Conservation (phyloP, 2,797 vertebrate genomes). For the Spinibarbus caldwelli region DNA sequence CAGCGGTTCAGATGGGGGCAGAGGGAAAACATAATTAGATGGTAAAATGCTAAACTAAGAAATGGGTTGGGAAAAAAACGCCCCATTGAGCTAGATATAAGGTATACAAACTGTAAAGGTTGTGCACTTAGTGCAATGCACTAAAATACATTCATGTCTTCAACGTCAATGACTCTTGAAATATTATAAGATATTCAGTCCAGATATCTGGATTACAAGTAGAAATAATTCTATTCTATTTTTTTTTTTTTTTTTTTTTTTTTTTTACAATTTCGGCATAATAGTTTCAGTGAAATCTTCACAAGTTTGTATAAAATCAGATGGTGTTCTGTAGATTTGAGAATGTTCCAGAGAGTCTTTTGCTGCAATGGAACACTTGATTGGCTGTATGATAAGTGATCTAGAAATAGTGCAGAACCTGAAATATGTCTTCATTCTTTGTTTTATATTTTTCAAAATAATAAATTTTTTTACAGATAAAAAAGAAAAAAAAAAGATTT, state of each 20-base stretch:
- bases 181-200: not conserved
- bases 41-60: constrained; percentile 55
- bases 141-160: constrained; percentile 33
- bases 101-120: constrained; percentile 18
- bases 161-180: not conserved
- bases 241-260: too few relatives aligned
- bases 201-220: not conserved
- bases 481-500: not conserved
- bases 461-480: not conserved
- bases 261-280: not conserved
- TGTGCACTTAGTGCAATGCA: constrained; percentile 4
- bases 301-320: not conserved
- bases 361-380: not conserved
- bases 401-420: not conserved
- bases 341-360: not conserved
- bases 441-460: not conserved
- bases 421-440: not conserved
- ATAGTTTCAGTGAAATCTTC: not conserved
- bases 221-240: not conserved
- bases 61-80: constrained; percentile 4
- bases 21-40: constrained; percentile 63
- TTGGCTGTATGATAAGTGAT: not conserved
- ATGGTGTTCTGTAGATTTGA: not conserved
- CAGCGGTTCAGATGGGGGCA: constrained; percentile 56
- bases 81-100: constrained; percentile 28